Evolutionary conservation across 2,113 vertebrate species (phyloP), one percentile per base, ranked within the genome.

Genomic region (Xyliphius kryptos): DNA sequence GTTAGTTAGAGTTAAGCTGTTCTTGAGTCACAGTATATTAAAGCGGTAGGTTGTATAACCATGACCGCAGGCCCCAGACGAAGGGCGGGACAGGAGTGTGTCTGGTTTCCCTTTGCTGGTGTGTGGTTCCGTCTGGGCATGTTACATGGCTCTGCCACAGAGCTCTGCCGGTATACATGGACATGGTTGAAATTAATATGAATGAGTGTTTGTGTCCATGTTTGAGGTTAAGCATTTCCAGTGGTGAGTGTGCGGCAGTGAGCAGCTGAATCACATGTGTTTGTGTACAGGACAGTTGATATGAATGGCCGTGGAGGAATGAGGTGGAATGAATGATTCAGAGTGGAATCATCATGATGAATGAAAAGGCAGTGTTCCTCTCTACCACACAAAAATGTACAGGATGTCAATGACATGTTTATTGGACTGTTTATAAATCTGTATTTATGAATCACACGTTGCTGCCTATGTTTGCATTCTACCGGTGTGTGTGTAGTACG

Each of bases 61-160:
- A 38, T 44, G 22, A 21, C 58, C 63, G 13, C 10, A 58, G 48
- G 37, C 46, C 32, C 46, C 17, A 14, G 41, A 56, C 20, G 19
- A 43, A 47, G 54, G 58, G 52, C 37, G 62, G 59, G 22, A 44
- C 14, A 11, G 40, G 15, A 55, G 56, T 40, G 46, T 63, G 66
- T 72, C 69, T 20, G 55, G 66, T 72, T 75, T 69, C 73, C 49
- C n/a, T n/a, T n/a, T n/a, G n/a, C n/a, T n/a, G 26, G 26, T 13
- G 21, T 43, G 40, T 43, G 7, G 13, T 21, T 48, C 19, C 58
- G 52, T 52, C 69, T 22, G 57, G 46, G 56, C 49, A 38, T 17
- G 46, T 14, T 21, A 40, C 47, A 26, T 12, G 32, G 26, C 46
- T 51, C 43, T 14, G 38, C 21, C 9, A 9, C 48, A 15, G 41